Percentiles rank a stretch among this genome's conserved stretches.
These are phyloP conservation scores for Drosophila setosimentum DNA, from an alignment of 2,888 invertebrate genomes.

Conservation along the genomic window DNA sequence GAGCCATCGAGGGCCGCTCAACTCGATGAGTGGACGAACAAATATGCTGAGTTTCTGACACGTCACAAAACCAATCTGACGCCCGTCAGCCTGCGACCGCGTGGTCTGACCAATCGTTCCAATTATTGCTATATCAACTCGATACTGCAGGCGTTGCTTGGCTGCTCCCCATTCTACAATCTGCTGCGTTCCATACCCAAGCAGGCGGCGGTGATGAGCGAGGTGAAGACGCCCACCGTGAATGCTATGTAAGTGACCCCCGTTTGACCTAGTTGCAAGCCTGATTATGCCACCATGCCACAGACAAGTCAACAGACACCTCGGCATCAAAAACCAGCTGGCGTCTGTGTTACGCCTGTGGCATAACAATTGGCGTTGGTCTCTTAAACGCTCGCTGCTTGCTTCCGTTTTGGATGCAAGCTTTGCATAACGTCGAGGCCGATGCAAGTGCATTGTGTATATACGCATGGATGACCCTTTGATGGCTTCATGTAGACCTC, in stretches of 20 bases:
- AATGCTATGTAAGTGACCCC: slow-evolving; percentile 91
- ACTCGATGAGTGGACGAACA: slow-evolving; percentile 84
- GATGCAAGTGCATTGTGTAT: slow-evolving; percentile 51
- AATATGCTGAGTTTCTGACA: slow-evolving; percentile 90
- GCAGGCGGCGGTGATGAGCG: slow-evolving; percentile 87
- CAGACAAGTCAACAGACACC: slow-evolving; percentile 83
- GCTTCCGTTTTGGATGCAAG: slow-evolving; percentile 79
- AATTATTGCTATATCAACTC: slow-evolving; percentile 99
- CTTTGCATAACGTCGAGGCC: slow-evolving; percentile 34
- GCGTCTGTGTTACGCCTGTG: slow-evolving; percentile 84
- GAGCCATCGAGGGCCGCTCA: slow-evolving; percentile 59
- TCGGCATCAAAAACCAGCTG: slow-evolving; percentile 54
- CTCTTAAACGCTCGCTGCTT: slow-evolving; percentile 44
- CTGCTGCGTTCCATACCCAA: slow-evolving; percentile 92
- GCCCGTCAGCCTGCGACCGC: slow-evolving; percentile 92
- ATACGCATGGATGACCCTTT: slow-evolving; percentile 4
- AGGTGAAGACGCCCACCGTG: slow-evolving; percentile 92
- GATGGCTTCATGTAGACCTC: slow-evolving; percentile 17
- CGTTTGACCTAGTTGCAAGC: slow-evolving; percentile 29
- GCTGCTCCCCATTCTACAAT: slow-evolving; percentile 98
- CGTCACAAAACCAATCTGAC: slow-evolving; percentile 92
- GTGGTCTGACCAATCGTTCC: slow-evolving; percentile 96
- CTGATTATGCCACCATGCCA: slow-evolving; percentile 46
- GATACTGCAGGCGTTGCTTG: slow-evolving; percentile 95
- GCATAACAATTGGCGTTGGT: slow-evolving; percentile 66